Percentiles rank a stretch among this genome's conserved stretches.
Conservation (phyloP, 2,888 invertebrate species). For the Cecidostiba fungosa region DNA sequence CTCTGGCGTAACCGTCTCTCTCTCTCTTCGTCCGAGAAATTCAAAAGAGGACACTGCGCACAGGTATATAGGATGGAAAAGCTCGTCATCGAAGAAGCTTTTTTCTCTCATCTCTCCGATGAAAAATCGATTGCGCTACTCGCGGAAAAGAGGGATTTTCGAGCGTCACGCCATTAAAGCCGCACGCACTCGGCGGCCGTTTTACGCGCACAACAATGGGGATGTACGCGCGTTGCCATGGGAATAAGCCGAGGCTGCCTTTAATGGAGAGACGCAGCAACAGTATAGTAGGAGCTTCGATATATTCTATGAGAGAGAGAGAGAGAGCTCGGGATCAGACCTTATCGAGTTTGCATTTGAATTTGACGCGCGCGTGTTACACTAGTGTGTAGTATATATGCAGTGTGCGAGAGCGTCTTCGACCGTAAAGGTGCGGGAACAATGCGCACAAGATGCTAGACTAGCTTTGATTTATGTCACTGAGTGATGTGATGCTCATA, state of each 20-base stretch:
- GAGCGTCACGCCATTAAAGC: conserved; percentile 35
- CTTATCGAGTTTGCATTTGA: conserved; percentile 61
- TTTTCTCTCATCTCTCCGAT: background rate
- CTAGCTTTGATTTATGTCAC: background rate
- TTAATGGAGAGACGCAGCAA: conserved; percentile 69
- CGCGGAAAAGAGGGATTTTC: conserved; percentile 35
- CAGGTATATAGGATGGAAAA: background rate
- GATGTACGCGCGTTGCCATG: conserved; percentile 71
- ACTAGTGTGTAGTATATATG: too few relatives aligned
- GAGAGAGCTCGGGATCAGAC: background rate
- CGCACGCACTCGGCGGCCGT: conserved; percentile 27
- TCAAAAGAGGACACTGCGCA: conserved; percentile 12
- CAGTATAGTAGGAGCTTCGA: conserved; percentile 1
- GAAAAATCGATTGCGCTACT: background rate
- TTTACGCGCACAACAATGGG: conserved; percentile 53
- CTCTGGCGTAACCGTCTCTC: background rate
- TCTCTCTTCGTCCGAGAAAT: conserved; percentile 16
- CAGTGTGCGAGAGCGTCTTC: background rate
- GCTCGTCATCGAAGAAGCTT: conserved; percentile 5
- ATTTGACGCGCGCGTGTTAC: conserved; percentile 27
- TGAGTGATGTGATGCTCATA: background rate
- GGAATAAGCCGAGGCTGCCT: conserved; percentile 72
- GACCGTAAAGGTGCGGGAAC: background rate
- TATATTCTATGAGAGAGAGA: conserved; percentile 10
- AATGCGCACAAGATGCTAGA: background rate